phyloP scores from a whole-genome alignment of 2,888 invertebrate genomes.

The Slavum lentiscoides region DNA sequence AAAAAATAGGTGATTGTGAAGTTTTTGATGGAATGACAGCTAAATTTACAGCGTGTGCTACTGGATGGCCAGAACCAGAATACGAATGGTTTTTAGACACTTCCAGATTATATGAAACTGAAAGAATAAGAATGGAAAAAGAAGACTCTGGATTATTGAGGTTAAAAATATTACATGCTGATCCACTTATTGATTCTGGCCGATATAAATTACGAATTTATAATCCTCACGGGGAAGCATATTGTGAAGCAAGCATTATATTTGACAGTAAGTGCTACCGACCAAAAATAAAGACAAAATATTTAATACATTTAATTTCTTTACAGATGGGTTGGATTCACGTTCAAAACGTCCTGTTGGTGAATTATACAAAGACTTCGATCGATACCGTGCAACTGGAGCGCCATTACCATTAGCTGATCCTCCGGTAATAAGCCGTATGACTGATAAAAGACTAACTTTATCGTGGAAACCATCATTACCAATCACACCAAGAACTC shows the following conservation, averaged over 20 bases:
- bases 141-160: constrained; percentile 76
- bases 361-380: constrained; percentile 82
- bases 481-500: constrained; percentile 81
- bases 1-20: constrained; percentile 86
- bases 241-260: constrained; percentile 76
- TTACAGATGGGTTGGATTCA: constrained; percentile 65
- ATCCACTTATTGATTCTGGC: constrained; percentile 77
- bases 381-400: constrained; percentile 79
- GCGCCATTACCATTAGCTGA: constrained; percentile 86
- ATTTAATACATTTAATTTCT: background rate
- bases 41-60: constrained; percentile 90
- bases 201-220: constrained; percentile 80
- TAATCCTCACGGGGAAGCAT: constrained; percentile 83
- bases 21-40: constrained; percentile 85
- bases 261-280: constrained; percentile 72
- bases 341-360: constrained; percentile 59
- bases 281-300: background rate
- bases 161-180: constrained; percentile 64
- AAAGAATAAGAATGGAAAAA: constrained; percentile 79
- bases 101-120: constrained; percentile 77
- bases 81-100: constrained; percentile 85
- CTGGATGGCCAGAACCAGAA: constrained; percentile 84
- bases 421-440: constrained; percentile 87
- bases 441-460: constrained; percentile 85
- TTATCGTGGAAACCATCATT: constrained; percentile 94